Conservation (phyloP, 1,140 invertebrate genomes). For the Ladona fulva region DNA sequence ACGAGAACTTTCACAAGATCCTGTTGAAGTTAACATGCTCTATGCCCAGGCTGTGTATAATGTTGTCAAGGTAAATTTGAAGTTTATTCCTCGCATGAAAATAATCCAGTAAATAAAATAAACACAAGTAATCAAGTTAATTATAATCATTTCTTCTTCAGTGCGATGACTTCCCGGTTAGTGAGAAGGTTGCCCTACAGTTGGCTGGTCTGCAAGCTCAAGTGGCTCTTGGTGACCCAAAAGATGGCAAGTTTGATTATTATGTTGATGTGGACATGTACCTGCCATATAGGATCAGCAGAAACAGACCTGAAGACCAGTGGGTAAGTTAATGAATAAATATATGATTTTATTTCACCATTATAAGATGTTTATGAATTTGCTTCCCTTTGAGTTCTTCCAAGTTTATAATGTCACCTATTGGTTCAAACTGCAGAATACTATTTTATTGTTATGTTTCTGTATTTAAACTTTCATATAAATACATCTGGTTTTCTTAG, state of each 20-base stretch:
- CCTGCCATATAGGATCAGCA: constrained; percentile 65
- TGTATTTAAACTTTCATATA: too few relatives aligned
- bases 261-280: constrained; percentile 74
- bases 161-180: constrained; percentile 90
- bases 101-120: constrained; percentile 11
- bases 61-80: constrained; percentile 72
- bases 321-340: constrained; percentile 46
- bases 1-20: constrained; percentile 88
- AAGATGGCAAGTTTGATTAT: constrained; percentile 57
- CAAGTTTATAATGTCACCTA: too few relatives aligned
- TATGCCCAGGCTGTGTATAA: constrained; percentile 92
- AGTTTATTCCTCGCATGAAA: background rate
- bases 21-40: constrained; percentile 87
- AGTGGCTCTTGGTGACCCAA: constrained; percentile 81
- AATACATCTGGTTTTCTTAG: too few relatives aligned
- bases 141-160: constrained; percentile 43
- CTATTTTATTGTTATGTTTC: too few relatives aligned
- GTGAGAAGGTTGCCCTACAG: constrained; percentile 88
- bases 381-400: too few relatives aligned
- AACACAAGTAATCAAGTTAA: too few relatives aligned
- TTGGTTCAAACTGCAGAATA: too few relatives aligned
- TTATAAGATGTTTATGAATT: background rate
- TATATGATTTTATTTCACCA: background rate
- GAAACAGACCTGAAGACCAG: constrained; percentile 61
- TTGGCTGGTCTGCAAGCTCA: constrained; percentile 89